phyloP scores from a whole-genome alignment of 2,888 invertebrate genomes.

The Metacarcinus magister region DNA sequence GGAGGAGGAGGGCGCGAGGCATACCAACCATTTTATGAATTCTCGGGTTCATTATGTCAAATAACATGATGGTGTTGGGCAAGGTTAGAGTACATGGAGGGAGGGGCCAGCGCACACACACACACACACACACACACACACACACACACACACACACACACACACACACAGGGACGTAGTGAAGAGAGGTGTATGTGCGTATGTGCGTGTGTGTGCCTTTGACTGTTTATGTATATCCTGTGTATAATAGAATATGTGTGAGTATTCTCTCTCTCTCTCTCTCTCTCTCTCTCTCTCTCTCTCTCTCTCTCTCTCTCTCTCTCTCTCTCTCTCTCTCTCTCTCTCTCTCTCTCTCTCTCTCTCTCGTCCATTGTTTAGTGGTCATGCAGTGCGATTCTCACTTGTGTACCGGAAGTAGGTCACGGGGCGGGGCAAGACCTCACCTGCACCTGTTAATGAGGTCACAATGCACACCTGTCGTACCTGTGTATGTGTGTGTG shows the following conservation, averaged over 20 bases:
- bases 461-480: background rate
- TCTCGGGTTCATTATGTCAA: background rate
- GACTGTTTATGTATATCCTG: background rate
- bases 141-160: background rate
- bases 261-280: background rate
- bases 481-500: background rate
- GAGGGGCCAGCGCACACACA: background rate
- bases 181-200: background rate
- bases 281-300: background rate
- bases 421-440: background rate
- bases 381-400: background rate
- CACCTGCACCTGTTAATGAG: background rate
- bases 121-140: constrained; percentile 16
- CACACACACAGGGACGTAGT: background rate
- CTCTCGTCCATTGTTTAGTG: background rate
- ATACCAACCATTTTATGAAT: background rate
- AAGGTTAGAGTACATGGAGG: background rate
- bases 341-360: constrained; percentile 15
- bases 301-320: constrained; percentile 16
- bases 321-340: background rate
- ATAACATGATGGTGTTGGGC: background rate
- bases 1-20: background rate
- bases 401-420: background rate
- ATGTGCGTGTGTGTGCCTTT: background rate
- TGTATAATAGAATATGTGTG: background rate